phyloP scores from a whole-genome alignment of 1,140 invertebrate species.

The Euwallacea fornicatus region DNA sequence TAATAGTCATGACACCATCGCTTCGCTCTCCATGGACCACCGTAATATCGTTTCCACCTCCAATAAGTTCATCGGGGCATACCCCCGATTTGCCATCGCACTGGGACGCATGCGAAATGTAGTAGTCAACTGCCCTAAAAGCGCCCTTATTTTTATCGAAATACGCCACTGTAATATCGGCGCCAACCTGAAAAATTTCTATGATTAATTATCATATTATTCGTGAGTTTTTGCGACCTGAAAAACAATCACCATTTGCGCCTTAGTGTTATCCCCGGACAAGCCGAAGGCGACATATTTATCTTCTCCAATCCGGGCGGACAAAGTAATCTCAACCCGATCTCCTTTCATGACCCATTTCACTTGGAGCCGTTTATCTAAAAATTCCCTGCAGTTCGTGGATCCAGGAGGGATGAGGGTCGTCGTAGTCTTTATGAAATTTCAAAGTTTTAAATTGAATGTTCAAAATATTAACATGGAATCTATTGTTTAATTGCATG shows the following conservation, averaged over 20 bases:
- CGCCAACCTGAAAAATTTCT: conserved; percentile 60
- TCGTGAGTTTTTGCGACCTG: not conserved
- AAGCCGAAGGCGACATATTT: conserved; percentile 89
- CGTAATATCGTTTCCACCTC: conserved; percentile 78
- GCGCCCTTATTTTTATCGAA: conserved; percentile 69
- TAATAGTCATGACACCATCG: conserved; percentile 81
- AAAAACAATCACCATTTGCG: conserved; percentile 60
- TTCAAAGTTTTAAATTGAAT: no score
- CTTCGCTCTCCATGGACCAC: conserved; percentile 71
- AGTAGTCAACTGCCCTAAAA: conserved; percentile 83
- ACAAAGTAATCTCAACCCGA: conserved; percentile 72
- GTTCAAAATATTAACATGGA: conserved; percentile 6
- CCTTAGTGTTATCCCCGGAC: conserved; percentile 70
- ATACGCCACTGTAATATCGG: conserved; percentile 82
- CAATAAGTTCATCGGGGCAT: conserved; percentile 80
- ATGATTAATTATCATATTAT: not conserved
- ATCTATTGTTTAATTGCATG: not conserved
- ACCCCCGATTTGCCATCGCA: conserved; percentile 80
- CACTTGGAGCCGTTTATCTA: conserved; percentile 77
- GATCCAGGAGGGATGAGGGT: conserved; percentile 63
- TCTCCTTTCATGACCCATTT: conserved; percentile 77
- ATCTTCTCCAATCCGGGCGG: conserved; percentile 74
- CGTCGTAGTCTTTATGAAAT: conserved; percentile 65
- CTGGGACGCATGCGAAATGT: conserved; percentile 79
- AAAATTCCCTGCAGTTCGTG: conserved; percentile 78